Evolutionary conservation across 2,113 vertebrate genomes (phyloP).

Genomic region (Bothrops jararaca): DNA sequence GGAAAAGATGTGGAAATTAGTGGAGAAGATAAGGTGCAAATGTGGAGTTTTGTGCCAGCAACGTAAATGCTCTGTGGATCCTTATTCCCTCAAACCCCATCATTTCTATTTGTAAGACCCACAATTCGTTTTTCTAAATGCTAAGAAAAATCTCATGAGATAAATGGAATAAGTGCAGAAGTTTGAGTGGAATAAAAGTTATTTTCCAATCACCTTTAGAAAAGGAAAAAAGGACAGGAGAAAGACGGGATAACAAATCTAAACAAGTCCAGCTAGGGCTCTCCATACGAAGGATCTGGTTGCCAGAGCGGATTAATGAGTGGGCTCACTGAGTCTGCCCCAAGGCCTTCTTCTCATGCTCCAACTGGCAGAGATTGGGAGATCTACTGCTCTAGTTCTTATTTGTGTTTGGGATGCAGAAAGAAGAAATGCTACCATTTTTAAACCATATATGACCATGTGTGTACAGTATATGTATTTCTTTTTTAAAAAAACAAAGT

Average conservation of each 20-base stretch:
- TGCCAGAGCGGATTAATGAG: not conserved
- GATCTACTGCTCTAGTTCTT: not conserved
- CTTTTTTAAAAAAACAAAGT: not conserved
- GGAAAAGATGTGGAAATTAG: not conserved
- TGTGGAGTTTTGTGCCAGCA: not conserved
- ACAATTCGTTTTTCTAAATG: not conserved
- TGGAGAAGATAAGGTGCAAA: not conserved
- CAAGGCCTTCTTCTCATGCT: not conserved
- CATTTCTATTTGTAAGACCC: not conserved
- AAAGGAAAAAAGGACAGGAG: too few relatives aligned
- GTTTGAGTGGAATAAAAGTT: not conserved
- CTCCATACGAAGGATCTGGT: not conserved
- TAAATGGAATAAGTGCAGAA: not conserved
- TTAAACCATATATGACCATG: not conserved
- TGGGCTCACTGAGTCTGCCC: not conserved
- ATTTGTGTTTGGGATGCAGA: not conserved
- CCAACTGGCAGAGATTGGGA: not conserved
- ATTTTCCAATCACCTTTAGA: not conserved
- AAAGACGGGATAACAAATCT: not conserved
- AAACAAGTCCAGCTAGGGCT: too few relatives aligned
- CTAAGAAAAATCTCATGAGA: not conserved
- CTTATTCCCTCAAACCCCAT: not conserved
- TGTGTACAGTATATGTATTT: not conserved
- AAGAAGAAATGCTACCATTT: not conserved
- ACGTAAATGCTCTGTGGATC: too few relatives aligned